Base-by-base conservation (phyloP, 2,888 invertebrate genomes). In the Euproctis similis region DNA sequence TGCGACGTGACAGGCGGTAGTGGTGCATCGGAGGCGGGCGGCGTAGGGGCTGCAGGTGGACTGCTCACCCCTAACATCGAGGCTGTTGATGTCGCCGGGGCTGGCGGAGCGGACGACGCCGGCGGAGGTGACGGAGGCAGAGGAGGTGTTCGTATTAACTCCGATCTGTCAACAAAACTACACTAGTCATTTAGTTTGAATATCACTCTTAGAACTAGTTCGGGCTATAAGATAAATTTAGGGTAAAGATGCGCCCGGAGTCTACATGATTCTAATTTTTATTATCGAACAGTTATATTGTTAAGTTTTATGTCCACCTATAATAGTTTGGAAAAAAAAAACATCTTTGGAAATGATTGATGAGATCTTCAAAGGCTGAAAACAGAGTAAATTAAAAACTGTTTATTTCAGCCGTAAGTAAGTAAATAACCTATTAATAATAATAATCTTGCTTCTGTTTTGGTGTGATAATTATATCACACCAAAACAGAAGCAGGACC, bases 111-210 rank as follows among this genome's bases (percentile, higher is more conserved):
- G 0, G 76, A 74, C 7, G 75, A 70, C 40, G 64, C 74, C 2
- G 75, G 77, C 5, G 78, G 77, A 4, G 81, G 80, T 0, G 81
- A 80, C 8, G 75, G 73, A 1, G 80, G 74, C n/a, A 77, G 37
- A 0, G 81, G 80, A 16, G 80, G 78, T 12, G 80, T 74, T 35
- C 70, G 55, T 12, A 54, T 63, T 29, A 72, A 28, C 34, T 81
- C 81, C 53, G 68, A 39, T 38, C 81, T 82, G 60, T 2, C 26
- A 35, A 8, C 20, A 14, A 34, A 34, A 8, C n/a, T n/a, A n/a
- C n/a, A n/a, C n/a, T n/a, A n/a, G n/a, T n/a, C n/a, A n/a, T n/a
- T n/a, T n/a, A n/a, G n/a, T n/a, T n/a, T n/a, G n/a, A n/a, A n/a
- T n/a, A n/a, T n/a, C n/a, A n/a, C n/a, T n/a, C n/a, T n/a, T n/a